Percentiles rank a stretch among this genome's conserved stretches.
These are phyloP conservation scores for Rhynchotus rufescens DNA, from an alignment of 2,797 vertebrate genomes.

Conservation along the genomic window DNA sequence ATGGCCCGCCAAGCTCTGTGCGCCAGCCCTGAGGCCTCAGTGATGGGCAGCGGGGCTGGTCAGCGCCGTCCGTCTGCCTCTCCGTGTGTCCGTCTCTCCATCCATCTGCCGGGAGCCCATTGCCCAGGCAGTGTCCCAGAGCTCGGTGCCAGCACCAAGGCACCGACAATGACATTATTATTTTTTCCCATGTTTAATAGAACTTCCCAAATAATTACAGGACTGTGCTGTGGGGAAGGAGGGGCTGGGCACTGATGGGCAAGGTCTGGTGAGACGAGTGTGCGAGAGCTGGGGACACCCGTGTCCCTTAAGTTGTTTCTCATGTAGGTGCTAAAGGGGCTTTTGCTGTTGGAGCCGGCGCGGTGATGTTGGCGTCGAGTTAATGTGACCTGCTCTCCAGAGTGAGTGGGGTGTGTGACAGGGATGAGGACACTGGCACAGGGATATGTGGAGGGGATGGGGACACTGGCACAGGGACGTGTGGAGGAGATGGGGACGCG, in stretches of 20 bases:
- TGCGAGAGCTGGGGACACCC: too few relatives aligned
- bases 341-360: rapidly evolving
- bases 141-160: not conserved
- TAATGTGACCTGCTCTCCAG: rapidly evolving
- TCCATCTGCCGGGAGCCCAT: not conserved
- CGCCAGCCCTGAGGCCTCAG: too few relatives aligned
- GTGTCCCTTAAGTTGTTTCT: not conserved
- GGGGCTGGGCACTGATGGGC: too few relatives aligned
- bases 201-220: not conserved
- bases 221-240: not conserved
- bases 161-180: not conserved
- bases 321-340: rapidly evolving
- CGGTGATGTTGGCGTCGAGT: rapidly evolving
- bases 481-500: too few relatives aligned
- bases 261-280: not conserved
- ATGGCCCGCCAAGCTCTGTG: too few relatives aligned
- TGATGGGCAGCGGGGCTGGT: too few relatives aligned
- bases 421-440: not conserved
- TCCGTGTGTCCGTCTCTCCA: not conserved
- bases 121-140: not conserved
- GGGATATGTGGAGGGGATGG: rapidly evolving
- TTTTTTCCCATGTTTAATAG: not conserved
- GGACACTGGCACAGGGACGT: too few relatives aligned
- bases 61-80: not conserved
- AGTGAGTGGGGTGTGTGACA: rapidly evolving